Evolutionary conservation across 2,888 invertebrate genomes (phyloP), one percentile per base, ranked within the genome.

Genomic region (Microctonus hyperodae): DNA sequence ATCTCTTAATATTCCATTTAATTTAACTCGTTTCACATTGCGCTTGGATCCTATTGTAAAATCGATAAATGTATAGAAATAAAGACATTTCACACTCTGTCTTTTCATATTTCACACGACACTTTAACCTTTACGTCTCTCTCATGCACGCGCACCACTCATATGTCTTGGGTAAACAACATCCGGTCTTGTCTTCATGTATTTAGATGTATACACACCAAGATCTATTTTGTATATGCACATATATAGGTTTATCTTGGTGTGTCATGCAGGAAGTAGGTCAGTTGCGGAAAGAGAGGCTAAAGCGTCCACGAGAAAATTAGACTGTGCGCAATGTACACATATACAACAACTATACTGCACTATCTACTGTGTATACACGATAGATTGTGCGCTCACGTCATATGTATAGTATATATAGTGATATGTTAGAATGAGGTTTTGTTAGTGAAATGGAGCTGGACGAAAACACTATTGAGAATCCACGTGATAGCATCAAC

Each of bases 251-350:
- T 35, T 40, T 59, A 25, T 20, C 44, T 59, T 16, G 16, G 44
- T 44, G 44, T 44, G n/a, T 44, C 9, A 28, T 5, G 16, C 57
- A 65, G 65, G 70, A 78, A 78, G 71, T 78, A 70, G 78, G 76
- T 78, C 77, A 77, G 72, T 59, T 53, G 37, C 28, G 37, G 59
- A 53, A 51, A 50, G 31, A 33, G 51, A 65, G 37, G 51, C 25
- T 53, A 59, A 28, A 51, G 25, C 59, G 59, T 67, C 66, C 65
- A 70, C 64, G 67, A 67, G 67, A 68, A 71, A 72, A 72, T 72
- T 71, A 71, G 69, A 68, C 64, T 72, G 63, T 33, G 50, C 62
- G 64, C 25, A 64, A 60, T 68, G 25, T 16, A 25, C 25, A 28
- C n/a, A 28, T 9, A 28, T 44, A 16, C 3, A 7, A 9, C 44